Conservation (phyloP, 2,888 invertebrate species). For the Diachrysia chrysitis region DNA sequence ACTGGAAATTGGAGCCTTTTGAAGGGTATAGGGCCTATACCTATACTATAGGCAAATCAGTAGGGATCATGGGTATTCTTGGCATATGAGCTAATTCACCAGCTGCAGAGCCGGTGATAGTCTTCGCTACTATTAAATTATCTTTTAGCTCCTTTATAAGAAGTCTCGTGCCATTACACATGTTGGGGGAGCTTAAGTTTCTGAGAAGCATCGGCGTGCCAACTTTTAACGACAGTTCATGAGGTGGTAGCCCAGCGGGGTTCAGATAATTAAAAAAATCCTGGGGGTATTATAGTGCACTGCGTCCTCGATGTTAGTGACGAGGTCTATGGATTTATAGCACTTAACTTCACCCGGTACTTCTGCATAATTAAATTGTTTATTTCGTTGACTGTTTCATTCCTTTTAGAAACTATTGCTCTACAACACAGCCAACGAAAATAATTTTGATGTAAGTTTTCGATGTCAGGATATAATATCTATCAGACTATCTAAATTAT, state of each 20-base stretch:
- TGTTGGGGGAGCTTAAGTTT: slow-evolving; percentile 47
- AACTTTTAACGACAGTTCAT: slow-evolving; percentile 41
- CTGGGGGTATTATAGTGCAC: slow-evolving; percentile 56
- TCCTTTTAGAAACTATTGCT: slow-evolving; percentile 56
- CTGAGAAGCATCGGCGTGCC: slow-evolving; percentile 45
- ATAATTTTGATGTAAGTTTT: slow-evolving; percentile 35
- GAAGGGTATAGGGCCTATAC: too few relatives aligned
- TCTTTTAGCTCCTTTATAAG: slow-evolving; percentile 51
- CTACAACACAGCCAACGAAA: slow-evolving; percentile 54
- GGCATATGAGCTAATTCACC: slow-evolving; percentile 48
- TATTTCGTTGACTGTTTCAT: slow-evolving; percentile 59
- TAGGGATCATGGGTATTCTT: slow-evolving; percentile 43
- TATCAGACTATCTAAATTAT: slow-evolving; percentile 49
- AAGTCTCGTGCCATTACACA: slow-evolving; percentile 6
- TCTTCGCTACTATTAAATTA: slow-evolving; percentile 41
- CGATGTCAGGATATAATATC: slow-evolving; percentile 31
- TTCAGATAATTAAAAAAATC: slow-evolving; percentile 61
- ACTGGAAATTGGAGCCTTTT: slow-evolving; percentile 50
- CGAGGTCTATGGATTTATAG: slow-evolving; percentile 58
- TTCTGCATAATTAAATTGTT: slow-evolving; percentile 47
- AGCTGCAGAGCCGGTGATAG: slow-evolving; percentile 48
- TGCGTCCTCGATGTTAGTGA: slow-evolving; percentile 54
- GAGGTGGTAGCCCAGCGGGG: slow-evolving; percentile 50
- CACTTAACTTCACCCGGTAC: slow-evolving; percentile 32
- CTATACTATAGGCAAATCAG: slow-evolving; percentile 39